Percentiles rank a stretch among this genome's conserved stretches.
These are phyloP conservation scores for Oscheius sp. DNA, from an alignment of 2,888 invertebrate species.

Conservation along the genomic window DNA sequence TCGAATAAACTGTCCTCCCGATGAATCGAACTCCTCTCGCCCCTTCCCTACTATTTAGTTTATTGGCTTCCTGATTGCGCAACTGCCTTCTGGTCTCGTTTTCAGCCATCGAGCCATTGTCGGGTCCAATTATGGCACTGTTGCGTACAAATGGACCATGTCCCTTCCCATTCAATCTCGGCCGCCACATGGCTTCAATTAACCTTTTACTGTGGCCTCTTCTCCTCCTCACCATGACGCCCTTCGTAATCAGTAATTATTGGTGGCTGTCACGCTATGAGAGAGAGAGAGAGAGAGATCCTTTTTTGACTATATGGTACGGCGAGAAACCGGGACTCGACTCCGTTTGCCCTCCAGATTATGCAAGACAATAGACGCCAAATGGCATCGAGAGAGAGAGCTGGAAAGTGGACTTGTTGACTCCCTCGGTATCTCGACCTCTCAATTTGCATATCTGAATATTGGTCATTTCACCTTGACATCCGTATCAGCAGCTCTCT, in stretches of 20 bases:
- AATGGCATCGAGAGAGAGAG: slow-evolving; percentile 20
- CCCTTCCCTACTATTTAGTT: no score
- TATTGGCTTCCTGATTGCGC: slow-evolving; percentile 14
- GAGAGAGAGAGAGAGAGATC: no score
- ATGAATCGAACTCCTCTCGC: no score
- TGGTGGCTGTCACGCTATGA: background rate
- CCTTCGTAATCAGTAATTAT: background rate
- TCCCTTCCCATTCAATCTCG: slow-evolving; percentile 21
- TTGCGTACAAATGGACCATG: slow-evolving; percentile 25
- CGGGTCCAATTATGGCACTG: slow-evolving; percentile 19
- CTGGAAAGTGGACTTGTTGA: slow-evolving; percentile 23
- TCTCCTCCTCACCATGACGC: background rate
- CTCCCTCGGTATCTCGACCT: background rate
- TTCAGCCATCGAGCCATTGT: slow-evolving; percentile 28
- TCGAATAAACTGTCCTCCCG: no score
- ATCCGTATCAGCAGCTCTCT: background rate
- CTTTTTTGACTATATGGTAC: no score
- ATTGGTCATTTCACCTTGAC: background rate
- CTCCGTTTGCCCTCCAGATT: slow-evolving; percentile 25
- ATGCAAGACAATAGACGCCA: slow-evolving; percentile 30
- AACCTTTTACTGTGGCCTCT: background rate
- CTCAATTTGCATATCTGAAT: slow-evolving; percentile 25
- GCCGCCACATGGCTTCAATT: slow-evolving; percentile 18
- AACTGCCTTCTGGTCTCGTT: slow-evolving; percentile 24
- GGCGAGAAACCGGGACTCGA: background rate